Evolutionary conservation across 1,140 invertebrate species (phyloP).

Genomic region (Eurosta solidaginis): DNA sequence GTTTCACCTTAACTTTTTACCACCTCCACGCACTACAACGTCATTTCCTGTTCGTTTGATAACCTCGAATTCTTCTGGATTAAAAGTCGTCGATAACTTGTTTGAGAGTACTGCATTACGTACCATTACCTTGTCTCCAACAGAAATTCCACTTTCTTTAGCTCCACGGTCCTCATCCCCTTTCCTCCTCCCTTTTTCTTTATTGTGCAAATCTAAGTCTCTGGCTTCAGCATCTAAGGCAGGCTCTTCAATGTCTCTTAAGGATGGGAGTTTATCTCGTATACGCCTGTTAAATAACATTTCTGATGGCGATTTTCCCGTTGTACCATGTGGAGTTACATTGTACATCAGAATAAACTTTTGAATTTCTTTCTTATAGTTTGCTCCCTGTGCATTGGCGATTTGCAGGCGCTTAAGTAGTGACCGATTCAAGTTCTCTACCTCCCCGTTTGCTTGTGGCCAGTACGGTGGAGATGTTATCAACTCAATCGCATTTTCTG

Average conservation of each 20-base stretch:
- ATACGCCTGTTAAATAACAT: too few relatives aligned
- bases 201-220: too few relatives aligned
- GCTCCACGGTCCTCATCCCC: too few relatives aligned
- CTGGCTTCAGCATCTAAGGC: too few relatives aligned
- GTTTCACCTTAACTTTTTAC: not conserved
- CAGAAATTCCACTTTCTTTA: too few relatives aligned
- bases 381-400: too few relatives aligned
- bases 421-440: conserved; percentile 17
- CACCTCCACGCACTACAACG: not conserved
- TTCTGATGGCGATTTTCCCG: conserved; percentile 36
- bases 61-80: too few relatives aligned
- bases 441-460: conserved; percentile 20
- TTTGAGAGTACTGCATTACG: not conserved
- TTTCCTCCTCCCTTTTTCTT: too few relatives aligned
- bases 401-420: conserved; percentile 26
- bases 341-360: conserved; percentile 37
- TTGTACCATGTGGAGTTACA: conserved; percentile 40
- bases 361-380: conserved; percentile 37
- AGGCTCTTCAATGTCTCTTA: too few relatives aligned
- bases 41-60: not conserved
- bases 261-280: too few relatives aligned
- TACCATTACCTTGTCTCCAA: conserved; percentile 33
- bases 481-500: not conserved
- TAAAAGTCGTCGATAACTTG: not conserved
- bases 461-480: conserved; percentile 10